A percentile compares a stretch with the other conserved stretches of the same genome.
phyloP scores from a whole-genome alignment of 2,113 vertebrate species.

The Oophaga pumilio region DNA sequence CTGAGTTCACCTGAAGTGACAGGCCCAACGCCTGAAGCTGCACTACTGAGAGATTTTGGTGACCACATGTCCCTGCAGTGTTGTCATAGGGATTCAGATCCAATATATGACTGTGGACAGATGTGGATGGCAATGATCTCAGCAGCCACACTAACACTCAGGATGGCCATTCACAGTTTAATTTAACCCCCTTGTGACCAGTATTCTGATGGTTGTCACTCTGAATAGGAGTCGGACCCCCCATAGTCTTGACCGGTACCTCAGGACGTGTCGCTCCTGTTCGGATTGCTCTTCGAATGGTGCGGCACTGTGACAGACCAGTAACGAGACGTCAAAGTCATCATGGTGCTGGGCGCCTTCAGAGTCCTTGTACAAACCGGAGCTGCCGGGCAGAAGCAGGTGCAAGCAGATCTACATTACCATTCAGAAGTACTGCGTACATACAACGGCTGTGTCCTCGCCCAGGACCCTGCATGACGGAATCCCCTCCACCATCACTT shows the following conservation, averaged over 20 bases:
- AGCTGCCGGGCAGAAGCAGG: conserved; percentile 70
- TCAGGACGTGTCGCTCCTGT: conserved; percentile 88
- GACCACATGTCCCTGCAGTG: not conserved
- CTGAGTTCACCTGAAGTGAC: not conserved
- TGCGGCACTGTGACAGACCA: conserved; percentile 90
- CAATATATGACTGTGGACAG: not conserved
- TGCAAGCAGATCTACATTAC: not conserved
- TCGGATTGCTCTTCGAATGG: conserved; percentile 96
- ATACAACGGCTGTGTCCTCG: not conserved
- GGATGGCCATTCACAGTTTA: no score
- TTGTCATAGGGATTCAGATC: no score
- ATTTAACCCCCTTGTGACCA: no score
- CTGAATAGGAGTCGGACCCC: no score
- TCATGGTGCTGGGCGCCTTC: conserved; percentile 93
- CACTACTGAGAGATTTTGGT: not conserved
- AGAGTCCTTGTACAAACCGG: conserved; percentile 91
- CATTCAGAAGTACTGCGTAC: not conserved
- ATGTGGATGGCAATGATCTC: not conserved
- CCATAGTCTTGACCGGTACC: conserved; percentile 67
- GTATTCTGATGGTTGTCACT: no score
- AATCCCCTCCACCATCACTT: not conserved
- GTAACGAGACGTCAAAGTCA: conserved; percentile 94
- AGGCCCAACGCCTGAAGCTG: not conserved
- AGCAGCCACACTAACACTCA: no score
- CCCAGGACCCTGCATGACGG: not conserved